Conservation (phyloP, 2,888 invertebrate species). For the Nomada goodeniana region DNA sequence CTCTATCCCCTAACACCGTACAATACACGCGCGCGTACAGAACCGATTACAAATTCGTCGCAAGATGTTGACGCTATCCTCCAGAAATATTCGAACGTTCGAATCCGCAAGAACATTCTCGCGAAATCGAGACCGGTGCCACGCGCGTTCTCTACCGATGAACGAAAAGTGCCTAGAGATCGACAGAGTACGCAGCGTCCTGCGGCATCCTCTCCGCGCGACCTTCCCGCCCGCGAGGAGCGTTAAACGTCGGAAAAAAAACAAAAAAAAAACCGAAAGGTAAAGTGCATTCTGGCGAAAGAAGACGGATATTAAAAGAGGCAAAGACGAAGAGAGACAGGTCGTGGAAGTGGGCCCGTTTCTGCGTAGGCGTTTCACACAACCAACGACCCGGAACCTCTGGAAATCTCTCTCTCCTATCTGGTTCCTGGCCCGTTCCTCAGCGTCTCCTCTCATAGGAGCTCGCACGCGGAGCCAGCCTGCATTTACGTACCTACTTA, state of each 20-base stretch:
- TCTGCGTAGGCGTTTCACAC: constrained; percentile 75
- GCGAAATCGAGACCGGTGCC: too few relatives aligned
- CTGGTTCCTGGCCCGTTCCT: constrained; percentile 68
- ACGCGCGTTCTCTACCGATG: too few relatives aligned
- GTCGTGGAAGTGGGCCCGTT: constrained; percentile 62
- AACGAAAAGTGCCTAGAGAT: too few relatives aligned
- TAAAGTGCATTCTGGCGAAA: too few relatives aligned
- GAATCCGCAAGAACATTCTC: too few relatives aligned
- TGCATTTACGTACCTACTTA: constrained; percentile 71
- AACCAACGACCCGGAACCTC: constrained; percentile 78
- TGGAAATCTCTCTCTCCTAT: constrained; percentile 68
- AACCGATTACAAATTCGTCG: neutral
- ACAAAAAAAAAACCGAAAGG: neutral
- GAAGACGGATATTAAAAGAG: neutral
- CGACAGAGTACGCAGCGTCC: too few relatives aligned
- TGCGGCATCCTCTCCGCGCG: neutral
- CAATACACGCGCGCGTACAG: neutral
- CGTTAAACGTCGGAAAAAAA: constrained; percentile 44
- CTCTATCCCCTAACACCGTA: neutral
- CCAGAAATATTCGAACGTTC: too few relatives aligned
- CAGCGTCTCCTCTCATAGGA: constrained; percentile 59
- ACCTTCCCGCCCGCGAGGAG: constrained; percentile 17
- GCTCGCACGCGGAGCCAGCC: constrained; percentile 52
- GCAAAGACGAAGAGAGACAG: constrained; percentile 35
- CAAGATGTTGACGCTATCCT: too few relatives aligned